Evolutionary conservation across 2,888 invertebrate genomes (phyloP).

Genomic region (Hirtodrosophila cameraria): DNA sequence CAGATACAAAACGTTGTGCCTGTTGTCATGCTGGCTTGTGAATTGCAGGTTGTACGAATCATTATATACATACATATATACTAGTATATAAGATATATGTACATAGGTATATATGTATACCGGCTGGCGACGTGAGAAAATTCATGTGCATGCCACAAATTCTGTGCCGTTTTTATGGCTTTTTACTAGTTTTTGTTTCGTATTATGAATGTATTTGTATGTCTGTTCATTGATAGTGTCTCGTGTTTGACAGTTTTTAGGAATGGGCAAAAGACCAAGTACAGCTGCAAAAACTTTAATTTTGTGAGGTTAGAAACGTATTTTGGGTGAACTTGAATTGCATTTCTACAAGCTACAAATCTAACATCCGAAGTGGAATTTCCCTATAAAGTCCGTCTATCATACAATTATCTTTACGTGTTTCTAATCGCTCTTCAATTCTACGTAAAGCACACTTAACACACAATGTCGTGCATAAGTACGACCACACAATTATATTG

Average conservation of each 20-base stretch:
- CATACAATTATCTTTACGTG: neutral
- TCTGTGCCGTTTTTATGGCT: slow-evolving; percentile 69
- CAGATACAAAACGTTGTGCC: slow-evolving; percentile 1
- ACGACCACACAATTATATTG: slow-evolving; percentile 17
- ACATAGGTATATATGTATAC: slow-evolving; percentile 22
- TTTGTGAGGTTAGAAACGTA: slow-evolving; percentile 18
- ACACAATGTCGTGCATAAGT: slow-evolving; percentile 26
- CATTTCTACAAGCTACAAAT: slow-evolving; percentile 5
- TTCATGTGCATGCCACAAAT: slow-evolving; percentile 77
- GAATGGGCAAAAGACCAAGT: slow-evolving; percentile 6
- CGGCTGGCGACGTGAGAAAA: slow-evolving; percentile 76
- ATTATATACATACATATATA: neutral
- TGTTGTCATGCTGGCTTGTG: slow-evolving; percentile 49
- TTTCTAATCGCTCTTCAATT: slow-evolving; percentile 14
- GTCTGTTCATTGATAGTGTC: slow-evolving; percentile 42
- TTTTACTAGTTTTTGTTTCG: slow-evolving; percentile 17
- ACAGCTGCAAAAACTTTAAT: slow-evolving; percentile 1
- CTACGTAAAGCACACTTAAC: slow-evolving; percentile 29
- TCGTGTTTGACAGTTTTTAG: slow-evolving; percentile 9
- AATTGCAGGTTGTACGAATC: slow-evolving; percentile 61
- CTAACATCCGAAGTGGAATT: slow-evolving; percentile 27
- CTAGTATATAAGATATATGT: neutral
- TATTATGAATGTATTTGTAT: neutral
- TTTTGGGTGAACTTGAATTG: slow-evolving; percentile 35
- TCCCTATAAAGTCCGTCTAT: slow-evolving; percentile 41